phyloP scores from a whole-genome alignment of 64 coral and sea anemone genomes.

The Montipora capricornis region DNA sequence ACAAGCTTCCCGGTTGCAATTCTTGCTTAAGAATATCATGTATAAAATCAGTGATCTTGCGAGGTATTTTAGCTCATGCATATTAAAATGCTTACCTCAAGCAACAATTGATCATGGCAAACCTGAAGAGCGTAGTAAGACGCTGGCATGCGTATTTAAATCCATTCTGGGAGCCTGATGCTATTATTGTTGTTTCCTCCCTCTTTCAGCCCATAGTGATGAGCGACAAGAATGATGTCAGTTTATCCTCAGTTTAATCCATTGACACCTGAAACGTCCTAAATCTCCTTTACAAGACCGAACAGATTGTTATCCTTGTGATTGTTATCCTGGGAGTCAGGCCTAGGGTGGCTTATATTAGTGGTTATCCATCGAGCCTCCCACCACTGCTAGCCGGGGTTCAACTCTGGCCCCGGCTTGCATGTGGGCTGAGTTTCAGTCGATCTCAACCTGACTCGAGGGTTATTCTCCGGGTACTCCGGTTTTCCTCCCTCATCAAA shows the following conservation, averaged over 20 bases:
- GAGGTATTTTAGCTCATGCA: not conserved
- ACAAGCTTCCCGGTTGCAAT: not conserved
- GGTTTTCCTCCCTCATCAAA: too few species aligned
- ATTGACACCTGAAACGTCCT: too few species aligned
- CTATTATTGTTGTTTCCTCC: not conserved
- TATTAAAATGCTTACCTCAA: not conserved
- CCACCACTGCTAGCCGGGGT: too few species aligned
- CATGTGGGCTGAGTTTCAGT: too few species aligned
- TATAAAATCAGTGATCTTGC: not conserved
- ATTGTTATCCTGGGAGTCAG: too few species aligned
- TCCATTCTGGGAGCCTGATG: not conserved
- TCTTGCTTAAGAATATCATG: constrained; percentile 1
- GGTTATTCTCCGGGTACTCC: too few species aligned
- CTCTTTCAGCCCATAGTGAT: not conserved
- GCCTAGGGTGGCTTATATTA: too few species aligned
- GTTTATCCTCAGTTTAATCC: not conserved
- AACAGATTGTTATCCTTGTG: too few species aligned
- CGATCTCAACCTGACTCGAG: too few species aligned
- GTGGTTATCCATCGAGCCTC: too few species aligned
- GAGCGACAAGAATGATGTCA: constrained; percentile 5
- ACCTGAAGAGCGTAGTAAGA: not conserved
- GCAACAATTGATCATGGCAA: not conserved
- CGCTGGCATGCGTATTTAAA: not conserved
- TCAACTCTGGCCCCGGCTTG: too few species aligned
- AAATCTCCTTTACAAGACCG: too few species aligned